phyloP scores from a whole-genome alignment of 2,797 vertebrate species.

The Pangasius mekongensis region DNA sequence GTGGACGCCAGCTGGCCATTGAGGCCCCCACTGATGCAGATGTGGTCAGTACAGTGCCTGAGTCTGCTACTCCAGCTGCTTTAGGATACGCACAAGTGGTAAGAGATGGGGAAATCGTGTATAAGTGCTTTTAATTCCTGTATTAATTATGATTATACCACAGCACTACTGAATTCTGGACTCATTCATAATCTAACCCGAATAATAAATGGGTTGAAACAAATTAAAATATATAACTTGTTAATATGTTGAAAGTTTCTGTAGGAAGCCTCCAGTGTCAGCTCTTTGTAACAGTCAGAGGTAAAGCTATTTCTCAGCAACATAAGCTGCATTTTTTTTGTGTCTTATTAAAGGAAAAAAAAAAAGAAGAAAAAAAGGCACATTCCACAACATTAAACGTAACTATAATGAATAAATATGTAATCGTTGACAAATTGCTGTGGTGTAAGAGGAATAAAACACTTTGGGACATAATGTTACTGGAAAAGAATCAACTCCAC shows the following conservation, averaged over 20 bases:
- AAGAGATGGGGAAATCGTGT: constrained; percentile 14
- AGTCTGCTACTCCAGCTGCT: constrained; percentile 96
- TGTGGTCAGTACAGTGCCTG: constrained; percentile 96
- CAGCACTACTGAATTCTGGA: background rate
- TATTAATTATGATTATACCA: background rate
- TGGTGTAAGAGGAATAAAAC: background rate
- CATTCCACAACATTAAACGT: too few relatives aligned
- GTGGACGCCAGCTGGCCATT: constrained; percentile 92
- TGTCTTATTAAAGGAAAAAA: background rate
- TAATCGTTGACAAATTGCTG: background rate
- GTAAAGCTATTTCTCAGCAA: background rate
- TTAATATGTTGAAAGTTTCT: too few relatives aligned
- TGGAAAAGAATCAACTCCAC: background rate
- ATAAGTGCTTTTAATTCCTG: background rate
- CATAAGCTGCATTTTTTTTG: too few relatives aligned
- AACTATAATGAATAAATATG: background rate
- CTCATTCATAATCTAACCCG: background rate
- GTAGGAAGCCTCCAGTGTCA: too few relatives aligned
- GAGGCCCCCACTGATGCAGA: constrained; percentile 96
- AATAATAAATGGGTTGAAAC: background rate
- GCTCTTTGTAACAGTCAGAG: too few relatives aligned
- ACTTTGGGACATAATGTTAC: background rate
- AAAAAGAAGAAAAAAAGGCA: background rate
- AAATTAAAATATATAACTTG: background rate
- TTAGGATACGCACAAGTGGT: constrained; percentile 95